Evolutionary conservation across 2,113 vertebrate genomes (phyloP).

Genomic region (Ranitomeya variabilis): DNA sequence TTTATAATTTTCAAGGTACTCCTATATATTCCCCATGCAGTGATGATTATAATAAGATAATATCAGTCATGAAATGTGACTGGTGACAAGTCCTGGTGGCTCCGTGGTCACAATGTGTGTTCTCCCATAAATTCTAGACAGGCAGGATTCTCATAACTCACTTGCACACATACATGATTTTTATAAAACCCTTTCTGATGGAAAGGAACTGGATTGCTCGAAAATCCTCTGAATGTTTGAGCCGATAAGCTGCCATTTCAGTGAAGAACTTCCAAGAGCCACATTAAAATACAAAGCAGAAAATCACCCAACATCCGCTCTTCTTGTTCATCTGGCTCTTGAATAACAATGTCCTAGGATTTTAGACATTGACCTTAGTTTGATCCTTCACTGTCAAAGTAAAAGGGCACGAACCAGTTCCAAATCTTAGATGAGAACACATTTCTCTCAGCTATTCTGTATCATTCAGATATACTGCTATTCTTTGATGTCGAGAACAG

Average conservation of each 20-base stretch:
- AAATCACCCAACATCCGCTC: conserved; percentile 7
- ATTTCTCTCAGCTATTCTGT: neutral
- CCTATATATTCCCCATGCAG: too few relatives aligned
- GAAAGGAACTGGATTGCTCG: conserved; percentile 17
- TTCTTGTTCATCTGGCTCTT: neutral
- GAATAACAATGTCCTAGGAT: neutral
- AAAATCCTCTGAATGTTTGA: conserved; percentile 43
- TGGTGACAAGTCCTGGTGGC: neutral
- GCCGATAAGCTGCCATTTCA: conserved; percentile 48
- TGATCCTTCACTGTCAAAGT: conserved; percentile 22
- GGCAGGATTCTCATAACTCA: neutral
- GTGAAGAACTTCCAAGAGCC: conserved; percentile 37
- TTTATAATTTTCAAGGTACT: too few relatives aligned
- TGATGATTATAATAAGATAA: too few relatives aligned
- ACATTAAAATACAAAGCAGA: conserved; percentile 41
- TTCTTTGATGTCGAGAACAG: conserved; percentile 4
- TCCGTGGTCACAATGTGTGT: neutral
- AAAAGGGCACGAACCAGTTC: conserved; percentile 20
- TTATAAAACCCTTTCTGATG: conserved; percentile 44
- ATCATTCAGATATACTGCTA: neutral
- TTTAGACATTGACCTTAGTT: conserved; percentile 22
- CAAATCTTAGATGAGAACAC: conserved; percentile 1
- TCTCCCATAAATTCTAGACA: neutral
- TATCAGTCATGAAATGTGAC: neutral
- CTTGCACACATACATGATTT: conserved; percentile 26